A percentile compares a stretch with the other conserved stretches of the same genome.
These are phyloP conservation scores for Ophiothrix spiculata DNA, from an alignment of 35 echinoderm and acorn worm species.

Conservation along the genomic window DNA sequence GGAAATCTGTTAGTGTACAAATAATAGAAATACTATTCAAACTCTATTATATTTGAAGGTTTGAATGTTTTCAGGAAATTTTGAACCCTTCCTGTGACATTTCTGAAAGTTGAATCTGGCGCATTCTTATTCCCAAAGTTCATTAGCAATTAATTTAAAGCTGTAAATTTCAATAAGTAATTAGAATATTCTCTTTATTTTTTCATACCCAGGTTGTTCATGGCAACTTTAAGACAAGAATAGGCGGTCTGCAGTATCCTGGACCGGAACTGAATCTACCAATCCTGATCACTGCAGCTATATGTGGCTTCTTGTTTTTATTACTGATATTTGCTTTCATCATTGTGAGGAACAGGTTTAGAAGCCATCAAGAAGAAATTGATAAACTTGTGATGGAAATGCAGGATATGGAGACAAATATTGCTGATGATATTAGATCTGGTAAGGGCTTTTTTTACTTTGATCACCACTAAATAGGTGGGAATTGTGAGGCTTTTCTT, in stretches of 20 bases:
- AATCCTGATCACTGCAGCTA: not conserved
- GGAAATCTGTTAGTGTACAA: too few species aligned
- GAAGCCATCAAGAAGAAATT: conserved; percentile 10
- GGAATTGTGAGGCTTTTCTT: not conserved
- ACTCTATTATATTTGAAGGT: not conserved
- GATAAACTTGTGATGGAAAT: conserved; percentile 8
- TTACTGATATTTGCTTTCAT: not conserved
- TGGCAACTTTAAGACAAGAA: not conserved
- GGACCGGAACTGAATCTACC: not conserved
- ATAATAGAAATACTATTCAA: not conserved
- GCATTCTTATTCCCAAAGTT: not conserved
- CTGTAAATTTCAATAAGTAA: not conserved
- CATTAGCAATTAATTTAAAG: not conserved
- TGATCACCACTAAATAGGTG: not conserved
- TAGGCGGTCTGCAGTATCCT: not conserved
- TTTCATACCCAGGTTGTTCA: conserved; percentile 9
- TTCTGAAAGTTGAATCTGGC: not conserved
- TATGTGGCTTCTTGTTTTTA: conserved; percentile 7
- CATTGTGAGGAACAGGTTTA: not conserved
- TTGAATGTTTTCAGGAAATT: not conserved
- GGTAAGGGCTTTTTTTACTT: not conserved
- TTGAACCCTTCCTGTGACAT: not conserved
- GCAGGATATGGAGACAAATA: not conserved
- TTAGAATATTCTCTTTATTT: not conserved
- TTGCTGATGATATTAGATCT: conserved; percentile 13